Evolutionary conservation across 2,797 vertebrate species (phyloP).

Genomic region (Micropoecilia bifurca): DNA sequence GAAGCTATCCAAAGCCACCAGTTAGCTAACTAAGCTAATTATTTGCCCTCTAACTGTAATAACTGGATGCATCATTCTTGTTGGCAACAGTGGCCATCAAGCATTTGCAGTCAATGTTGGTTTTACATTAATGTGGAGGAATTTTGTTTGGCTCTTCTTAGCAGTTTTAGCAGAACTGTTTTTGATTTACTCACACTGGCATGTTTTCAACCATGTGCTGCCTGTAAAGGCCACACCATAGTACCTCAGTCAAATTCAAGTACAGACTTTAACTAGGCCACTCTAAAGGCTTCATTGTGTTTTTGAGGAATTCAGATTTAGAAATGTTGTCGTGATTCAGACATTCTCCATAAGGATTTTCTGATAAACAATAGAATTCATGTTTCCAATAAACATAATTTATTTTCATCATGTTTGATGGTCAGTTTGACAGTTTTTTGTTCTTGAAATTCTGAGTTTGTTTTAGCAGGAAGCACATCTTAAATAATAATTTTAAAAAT

Average conservation of each 20-base stretch:
- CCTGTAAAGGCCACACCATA: not conserved
- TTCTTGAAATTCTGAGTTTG: not conserved
- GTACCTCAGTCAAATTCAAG: not conserved
- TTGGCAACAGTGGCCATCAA: not conserved
- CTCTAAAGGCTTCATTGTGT: not conserved
- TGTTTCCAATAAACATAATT: not conserved
- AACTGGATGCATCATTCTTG: not conserved
- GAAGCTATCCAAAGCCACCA: not conserved
- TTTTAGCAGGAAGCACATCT: not conserved
- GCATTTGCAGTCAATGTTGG: not conserved
- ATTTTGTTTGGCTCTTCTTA: not conserved
- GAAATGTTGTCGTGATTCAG: not conserved
- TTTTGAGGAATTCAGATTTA: not conserved
- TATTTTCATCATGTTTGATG: not conserved
- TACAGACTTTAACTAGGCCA: not conserved
- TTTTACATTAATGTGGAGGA: not conserved
- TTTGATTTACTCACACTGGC: not conserved
- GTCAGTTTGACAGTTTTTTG: not conserved
- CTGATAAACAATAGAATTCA: not conserved
- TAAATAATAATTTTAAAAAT: not conserved
- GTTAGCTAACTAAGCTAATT: not conserved
- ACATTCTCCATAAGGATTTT: not conserved
- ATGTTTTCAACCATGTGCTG: not conserved
- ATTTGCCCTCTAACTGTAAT: not conserved
- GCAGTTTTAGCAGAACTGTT: not conserved